A percentile compares a stretch with the other conserved stretches of the same genome.
These are phyloP conservation scores for Lagorchestes hirsutus DNA, from an alignment of 2,797 vertebrate genomes.

Conservation along the genomic window DNA sequence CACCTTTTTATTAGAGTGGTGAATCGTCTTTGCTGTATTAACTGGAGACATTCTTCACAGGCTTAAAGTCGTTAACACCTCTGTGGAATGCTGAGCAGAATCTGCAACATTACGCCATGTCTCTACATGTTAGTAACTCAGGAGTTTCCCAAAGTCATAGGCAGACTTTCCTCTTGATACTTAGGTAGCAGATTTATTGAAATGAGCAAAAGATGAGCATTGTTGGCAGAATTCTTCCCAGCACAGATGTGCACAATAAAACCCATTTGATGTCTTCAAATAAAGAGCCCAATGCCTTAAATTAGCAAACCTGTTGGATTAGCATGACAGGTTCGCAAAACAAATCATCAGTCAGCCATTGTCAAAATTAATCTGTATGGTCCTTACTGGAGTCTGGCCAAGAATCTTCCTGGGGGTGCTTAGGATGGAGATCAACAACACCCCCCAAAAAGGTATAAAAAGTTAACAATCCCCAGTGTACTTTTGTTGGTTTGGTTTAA, in stretches of 20 bases:
- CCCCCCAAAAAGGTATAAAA: neutral
- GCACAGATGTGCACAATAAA: slow-evolving; percentile 68
- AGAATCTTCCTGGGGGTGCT: neutral
- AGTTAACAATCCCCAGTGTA: fast-evolving
- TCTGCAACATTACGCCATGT: slow-evolving; percentile 67
- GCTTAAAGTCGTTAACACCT: slow-evolving; percentile 83
- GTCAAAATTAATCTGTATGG: neutral
- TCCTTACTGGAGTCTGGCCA: slow-evolving; percentile 28
- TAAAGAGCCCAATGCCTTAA: slow-evolving; percentile 62
- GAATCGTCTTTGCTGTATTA: slow-evolving; percentile 79
- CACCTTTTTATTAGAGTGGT: slow-evolving; percentile 87
- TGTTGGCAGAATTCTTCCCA: slow-evolving; percentile 62
- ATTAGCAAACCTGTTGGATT: slow-evolving; percentile 68
- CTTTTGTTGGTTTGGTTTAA: slow-evolving; percentile 41
- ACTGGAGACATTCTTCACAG: slow-evolving; percentile 84
- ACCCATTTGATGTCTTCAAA: slow-evolving; percentile 69
- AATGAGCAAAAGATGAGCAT: slow-evolving; percentile 67
- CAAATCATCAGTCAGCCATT: slow-evolving; percentile 55
- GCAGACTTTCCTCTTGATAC: slow-evolving; percentile 57
- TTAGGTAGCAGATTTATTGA: slow-evolving; percentile 72
- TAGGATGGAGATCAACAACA: neutral
- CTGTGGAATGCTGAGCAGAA: slow-evolving; percentile 73
- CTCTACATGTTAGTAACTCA: slow-evolving; percentile 73
- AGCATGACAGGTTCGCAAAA: slow-evolving; percentile 69
- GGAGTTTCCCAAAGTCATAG: slow-evolving; percentile 56